Base-by-base conservation (phyloP, 2,113 vertebrate genomes). In the Willisornis vidua region DNA sequence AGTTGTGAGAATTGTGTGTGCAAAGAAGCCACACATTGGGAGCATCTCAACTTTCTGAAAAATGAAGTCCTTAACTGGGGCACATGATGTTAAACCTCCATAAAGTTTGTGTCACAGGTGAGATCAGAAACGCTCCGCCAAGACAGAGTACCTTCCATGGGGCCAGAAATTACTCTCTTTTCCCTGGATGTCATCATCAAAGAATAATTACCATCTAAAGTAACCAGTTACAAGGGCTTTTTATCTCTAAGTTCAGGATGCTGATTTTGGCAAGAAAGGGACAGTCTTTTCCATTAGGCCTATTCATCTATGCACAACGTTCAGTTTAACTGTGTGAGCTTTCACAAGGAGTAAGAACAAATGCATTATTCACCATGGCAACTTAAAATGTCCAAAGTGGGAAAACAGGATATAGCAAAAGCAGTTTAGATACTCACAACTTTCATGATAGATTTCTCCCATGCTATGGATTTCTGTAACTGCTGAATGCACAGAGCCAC, bases 361-460 rank as follows among this genome's bases (percentile, higher is more conserved):
- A 93, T 29, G 22, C 20, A 66, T 90, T 95, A 76, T 84, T 89
- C 96, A 88, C 45, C 67, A 70, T 2, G 6, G 26, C 45, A 79
- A 62, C 58, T 65, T 84, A 65, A 94, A 94, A 81, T 48, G 81
- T 68, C 92, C 88, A 2, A 95, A 80, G 31, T 65, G 62, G 55
- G 84, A 89, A 95, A 97, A 91, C 0, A 93, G 62, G n/a, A 94
- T 76, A 97, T 7, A 93, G 78, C 82, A 94, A 95, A 96, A 92
- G 11, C 20, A 87, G 67, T 72, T 97, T 57, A 82, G 93, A 61
- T 96, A 98, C 99, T 98, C 97, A 99, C 99, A 98, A 99, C 99
- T 99, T 99, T 99, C 99, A 99, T 99, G 98, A 99, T 99, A 89
- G 99, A 99, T 97, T 99, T 99, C 98, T 99, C 99, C 99, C 99